Conservation (phyloP, 2,888 invertebrate genomes). For the Eulithis testata region DNA sequence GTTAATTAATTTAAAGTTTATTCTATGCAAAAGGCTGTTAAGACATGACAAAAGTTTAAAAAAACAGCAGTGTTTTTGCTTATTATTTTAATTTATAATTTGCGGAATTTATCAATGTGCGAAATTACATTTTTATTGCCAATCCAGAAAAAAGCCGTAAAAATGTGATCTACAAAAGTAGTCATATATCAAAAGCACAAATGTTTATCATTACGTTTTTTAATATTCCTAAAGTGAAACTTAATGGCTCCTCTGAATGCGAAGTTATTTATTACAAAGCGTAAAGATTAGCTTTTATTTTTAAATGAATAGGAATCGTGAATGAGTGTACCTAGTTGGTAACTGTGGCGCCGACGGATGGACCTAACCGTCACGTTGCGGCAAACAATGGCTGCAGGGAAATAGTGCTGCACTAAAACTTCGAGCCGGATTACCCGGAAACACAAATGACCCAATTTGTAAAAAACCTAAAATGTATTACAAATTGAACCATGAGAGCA, state of each 20-base stretch:
- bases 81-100: no score
- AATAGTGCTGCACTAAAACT: slow-evolving; percentile 28
- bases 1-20: no score
- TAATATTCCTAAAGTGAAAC: slow-evolving; percentile 25
- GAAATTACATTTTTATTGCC: slow-evolving; percentile 17
- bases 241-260: slow-evolving; percentile 16
- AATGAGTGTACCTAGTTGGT: slow-evolving; percentile 41
- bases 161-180: slow-evolving; percentile 25
- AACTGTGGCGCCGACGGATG: slow-evolving; percentile 55
- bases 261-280: slow-evolving; percentile 17
- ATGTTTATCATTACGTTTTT: slow-evolving; percentile 25
- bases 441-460: not conserved
- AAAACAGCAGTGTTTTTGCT: no score
- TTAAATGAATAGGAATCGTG: slow-evolving; percentile 38
- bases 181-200: slow-evolving; percentile 22
- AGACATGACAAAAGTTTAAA: no score
- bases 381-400: slow-evolving; percentile 49
- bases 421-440: slow-evolving; percentile 7
- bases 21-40: no score
- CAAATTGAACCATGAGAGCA: no score
- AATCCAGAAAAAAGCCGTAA: slow-evolving; percentile 21
- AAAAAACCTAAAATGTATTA: not conserved
- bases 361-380: slow-evolving; percentile 51
- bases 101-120: no score
- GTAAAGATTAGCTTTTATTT: slow-evolving; percentile 18